Base-by-base conservation (phyloP, 2,113 vertebrate species). In the Arenaria interpres region DNA sequence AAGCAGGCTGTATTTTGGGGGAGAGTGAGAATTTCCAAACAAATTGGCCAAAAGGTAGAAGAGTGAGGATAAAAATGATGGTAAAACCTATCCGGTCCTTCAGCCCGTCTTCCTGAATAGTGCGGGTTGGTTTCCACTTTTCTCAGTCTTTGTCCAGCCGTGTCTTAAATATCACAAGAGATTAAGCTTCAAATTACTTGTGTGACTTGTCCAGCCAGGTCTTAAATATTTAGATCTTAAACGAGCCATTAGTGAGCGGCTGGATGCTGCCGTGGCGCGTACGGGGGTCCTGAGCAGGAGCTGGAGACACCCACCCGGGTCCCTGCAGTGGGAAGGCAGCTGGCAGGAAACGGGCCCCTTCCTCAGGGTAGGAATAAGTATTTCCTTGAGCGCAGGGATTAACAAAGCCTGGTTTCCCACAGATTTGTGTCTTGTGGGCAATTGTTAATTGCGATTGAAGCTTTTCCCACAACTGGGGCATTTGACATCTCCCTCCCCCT, bases 311-410 rank as follows among this genome's bases (percentile, higher is more conserved):
- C 32, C 72, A 45, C 39, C 56, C 30, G 0, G 59, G 57, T 76
- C 28, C 54, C 25, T 2, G 4, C 10, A 27, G 57, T 28, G 83
- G 83, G 96, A 96, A 95, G 90, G 94, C 94, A 96, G 96, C 96
- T 96, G 94, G 80, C 85, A 96, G 96, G 94, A 96, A 96, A 35
- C 27, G 6, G 24, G 94, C 94, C 86, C 88, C 93, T 96, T 93
- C 94, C 93, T 94, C 59, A 22, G 73, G 50, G 88, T 68, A 48
- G 30, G 28, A 89, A 48, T 22, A 24, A 83, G 60, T 27, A 89
- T 94, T 96, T 96, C 94, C 90, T 93, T 48, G 45, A 95, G 90
- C 30, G 0, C 60, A 4, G 92, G 94, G 84, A 75, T 95, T 79
- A 63, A n/a, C 87, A 85, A 74, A 93, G 88, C 69, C 88, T 71